Conservation (phyloP, 2,113 vertebrate genomes). For the Passerina amoena region DNA sequence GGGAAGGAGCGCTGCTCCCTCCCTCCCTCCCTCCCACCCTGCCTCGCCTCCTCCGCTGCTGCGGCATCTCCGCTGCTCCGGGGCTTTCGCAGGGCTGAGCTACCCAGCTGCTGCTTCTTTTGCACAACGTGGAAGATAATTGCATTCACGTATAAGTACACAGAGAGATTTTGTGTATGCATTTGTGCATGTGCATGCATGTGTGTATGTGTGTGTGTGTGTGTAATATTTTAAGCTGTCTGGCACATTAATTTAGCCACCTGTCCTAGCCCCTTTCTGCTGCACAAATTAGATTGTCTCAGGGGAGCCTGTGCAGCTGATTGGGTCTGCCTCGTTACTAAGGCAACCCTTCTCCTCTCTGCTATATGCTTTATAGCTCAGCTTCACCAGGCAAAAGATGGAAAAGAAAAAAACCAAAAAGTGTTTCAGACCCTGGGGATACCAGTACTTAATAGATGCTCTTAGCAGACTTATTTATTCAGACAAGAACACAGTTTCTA, state of each 20-base stretch:
- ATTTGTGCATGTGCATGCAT: not conserved
- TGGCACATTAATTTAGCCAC: slow-evolving; percentile 77
- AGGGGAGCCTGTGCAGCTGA: slow-evolving; percentile 71
- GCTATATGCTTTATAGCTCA: slow-evolving; percentile 67
- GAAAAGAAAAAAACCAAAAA: not conserved
- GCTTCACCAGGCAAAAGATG: slow-evolving; percentile 59
- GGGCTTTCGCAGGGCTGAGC: not conserved
- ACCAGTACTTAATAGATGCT: slow-evolving; percentile 55
- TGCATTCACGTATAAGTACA: not conserved
- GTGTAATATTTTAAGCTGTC: slow-evolving; percentile 65
- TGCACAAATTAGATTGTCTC: slow-evolving; percentile 77
- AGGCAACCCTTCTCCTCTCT: slow-evolving; percentile 77
- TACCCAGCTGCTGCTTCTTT: slow-evolving; percentile 13
- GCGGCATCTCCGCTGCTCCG: not conserved
- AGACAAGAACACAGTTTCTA: slow-evolving; percentile 49
- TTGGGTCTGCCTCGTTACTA: slow-evolving; percentile 77
- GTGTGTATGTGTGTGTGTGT: not conserved
- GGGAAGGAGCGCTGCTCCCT: not conserved
- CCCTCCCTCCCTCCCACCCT: not conserved
- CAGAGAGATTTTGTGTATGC: not conserved
- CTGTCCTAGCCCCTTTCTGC: slow-evolving; percentile 74
- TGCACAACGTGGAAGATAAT: not conserved
- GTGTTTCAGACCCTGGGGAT: slow-evolving; percentile 34
- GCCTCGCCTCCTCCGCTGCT: not conserved
- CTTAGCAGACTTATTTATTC: slow-evolving; percentile 49